Evolutionary conservation across 2,888 invertebrate species (phyloP), one percentile per base, ranked within the genome.

Genomic region (Epinotia brunnichana): DNA sequence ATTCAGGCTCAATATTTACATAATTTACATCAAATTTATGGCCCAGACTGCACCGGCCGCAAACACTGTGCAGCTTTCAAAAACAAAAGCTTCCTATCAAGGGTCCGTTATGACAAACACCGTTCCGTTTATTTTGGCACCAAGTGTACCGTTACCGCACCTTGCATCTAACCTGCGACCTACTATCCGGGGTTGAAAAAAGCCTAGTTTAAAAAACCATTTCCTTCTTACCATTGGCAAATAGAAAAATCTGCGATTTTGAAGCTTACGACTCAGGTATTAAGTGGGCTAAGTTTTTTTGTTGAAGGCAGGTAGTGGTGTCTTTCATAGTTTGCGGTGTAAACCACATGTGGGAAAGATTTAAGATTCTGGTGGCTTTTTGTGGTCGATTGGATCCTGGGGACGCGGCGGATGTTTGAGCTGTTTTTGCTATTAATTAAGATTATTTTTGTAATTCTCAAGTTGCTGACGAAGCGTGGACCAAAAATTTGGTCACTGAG

Each of bases 81-180:
- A 89, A 90, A 87, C 85, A 84, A 84, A 81, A 84, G 84, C 87
- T 85, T 87, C 87, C 87, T 88, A 90, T 89, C 88, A 72, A 61
- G 63, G 80, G 82, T 84, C 81, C 79, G 83, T 81, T 81, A 85
- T 82, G 87, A 84, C 87, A 90, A 88, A 85, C 84, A 82, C 82
- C 81, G 82, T 82, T 83, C 80, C 83, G 90, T 91, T 91, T 90
- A 87, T 90, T 89, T 90, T 90, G 84, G 87, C 89, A 85, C 83
- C 86, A 81, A 81, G 82, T 67, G 85, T 87, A 84, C 92, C 92
- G 92, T 92, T 92, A 90, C 70, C 79, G 90, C 93, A 93, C 93
- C 93, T 92, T 93, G 93, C 92, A 90, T 90, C 90, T 91, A 92
- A 92, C 92, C 92, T 92, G 91, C 91, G 91, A 92, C 91, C 91